These are phyloP conservation scores for Pollenia labialis DNA, from an alignment of 2,888 invertebrate species.

Conservation along the genomic window DNA sequence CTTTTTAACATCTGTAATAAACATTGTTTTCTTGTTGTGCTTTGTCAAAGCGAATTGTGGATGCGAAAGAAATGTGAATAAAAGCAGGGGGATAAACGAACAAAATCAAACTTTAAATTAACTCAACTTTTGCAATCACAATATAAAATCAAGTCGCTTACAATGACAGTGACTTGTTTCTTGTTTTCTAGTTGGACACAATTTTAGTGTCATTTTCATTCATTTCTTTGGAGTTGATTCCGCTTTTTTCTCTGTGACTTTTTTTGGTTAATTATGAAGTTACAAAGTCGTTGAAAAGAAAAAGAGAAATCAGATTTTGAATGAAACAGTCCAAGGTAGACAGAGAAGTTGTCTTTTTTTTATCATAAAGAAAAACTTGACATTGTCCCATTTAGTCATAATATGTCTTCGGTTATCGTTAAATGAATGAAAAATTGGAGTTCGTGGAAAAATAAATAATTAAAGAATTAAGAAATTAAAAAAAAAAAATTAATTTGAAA, in stretches of 20 bases:
- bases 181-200: slow-evolving; percentile 22
- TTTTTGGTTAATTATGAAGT: too few relatives aligned
- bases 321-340: too few relatives aligned
- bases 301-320: too few relatives aligned
- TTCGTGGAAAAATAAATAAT: too few relatives aligned
- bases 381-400: too few relatives aligned
- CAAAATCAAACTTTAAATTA: slow-evolving; percentile 71
- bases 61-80: slow-evolving; percentile 4
- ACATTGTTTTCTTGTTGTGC: slow-evolving; percentile 25
- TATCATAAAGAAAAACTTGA: too few relatives aligned
- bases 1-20: slow-evolving; percentile 5
- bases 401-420: too few relatives aligned
- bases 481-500: too few relatives aligned
- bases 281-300: too few relatives aligned
- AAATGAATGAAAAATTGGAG: too few relatives aligned
- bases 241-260: neutral
- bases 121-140: slow-evolving; percentile 65
- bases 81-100: neutral
- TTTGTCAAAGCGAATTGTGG: slow-evolving; percentile 35
- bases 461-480: too few relatives aligned
- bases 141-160: slow-evolving; percentile 36
- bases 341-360: too few relatives aligned
- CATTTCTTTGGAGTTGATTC: neutral
- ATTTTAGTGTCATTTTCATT: slow-evolving; percentile 35
- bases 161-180: slow-evolving; percentile 25